Evolutionary conservation across 2,113 vertebrate species (phyloP).

Genomic region (Cyanistes caeruleus): DNA sequence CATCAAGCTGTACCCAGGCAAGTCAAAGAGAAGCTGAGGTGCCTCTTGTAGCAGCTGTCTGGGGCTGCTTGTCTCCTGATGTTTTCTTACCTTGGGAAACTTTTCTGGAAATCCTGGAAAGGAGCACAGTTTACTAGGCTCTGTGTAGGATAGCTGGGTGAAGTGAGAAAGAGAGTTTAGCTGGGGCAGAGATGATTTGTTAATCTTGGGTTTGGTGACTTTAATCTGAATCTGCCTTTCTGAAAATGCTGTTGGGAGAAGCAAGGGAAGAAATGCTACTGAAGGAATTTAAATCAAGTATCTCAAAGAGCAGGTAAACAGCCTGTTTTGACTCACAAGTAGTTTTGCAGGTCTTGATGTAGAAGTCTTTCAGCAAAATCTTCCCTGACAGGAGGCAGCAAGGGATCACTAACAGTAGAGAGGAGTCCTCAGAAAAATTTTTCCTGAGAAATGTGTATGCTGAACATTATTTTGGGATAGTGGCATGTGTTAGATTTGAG

Average conservation of each 20-base stretch:
- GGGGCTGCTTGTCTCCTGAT: background rate
- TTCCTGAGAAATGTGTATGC: background rate
- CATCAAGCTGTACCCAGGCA: background rate
- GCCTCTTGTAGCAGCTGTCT: background rate
- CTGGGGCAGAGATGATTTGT: background rate
- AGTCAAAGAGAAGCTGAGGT: background rate
- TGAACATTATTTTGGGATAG: background rate
- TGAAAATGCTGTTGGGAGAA: background rate
- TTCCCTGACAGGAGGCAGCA: background rate
- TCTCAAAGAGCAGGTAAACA: background rate
- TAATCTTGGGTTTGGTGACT: background rate
- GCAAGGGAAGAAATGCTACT: background rate
- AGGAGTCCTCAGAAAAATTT: background rate
- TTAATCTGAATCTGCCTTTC: background rate
- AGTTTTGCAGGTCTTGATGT: background rate
- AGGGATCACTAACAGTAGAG: background rate
- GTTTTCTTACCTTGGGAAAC: background rate
- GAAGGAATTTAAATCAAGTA: background rate
- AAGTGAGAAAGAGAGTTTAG: background rate
- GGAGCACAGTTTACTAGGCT: background rate
- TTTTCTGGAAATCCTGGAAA: background rate
- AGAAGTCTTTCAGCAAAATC: background rate
- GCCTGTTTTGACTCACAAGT: background rate
- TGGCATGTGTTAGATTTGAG: background rate
- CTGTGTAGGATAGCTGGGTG: background rate